Base-by-base conservation (phyloP, 2,113 vertebrate genomes). In the Sceloporus undulatus region DNA sequence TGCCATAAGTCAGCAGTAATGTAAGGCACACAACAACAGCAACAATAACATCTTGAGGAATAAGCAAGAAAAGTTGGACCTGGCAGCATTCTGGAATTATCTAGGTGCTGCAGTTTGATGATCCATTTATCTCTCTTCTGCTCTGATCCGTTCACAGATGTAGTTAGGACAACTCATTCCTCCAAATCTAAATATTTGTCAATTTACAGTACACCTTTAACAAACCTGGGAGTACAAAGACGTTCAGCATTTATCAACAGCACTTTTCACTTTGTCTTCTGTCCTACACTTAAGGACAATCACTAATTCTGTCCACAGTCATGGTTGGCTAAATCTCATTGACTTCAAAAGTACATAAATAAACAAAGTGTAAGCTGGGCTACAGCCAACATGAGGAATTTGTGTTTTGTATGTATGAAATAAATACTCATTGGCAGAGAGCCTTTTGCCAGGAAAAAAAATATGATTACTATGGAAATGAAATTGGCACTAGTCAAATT, bases 401-500 rank as follows among this genome's bases (percentile, higher is more conserved):
- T 74, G 73, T 29, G 38, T 34, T 79, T 85, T 74, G 56, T 79
- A 14, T 56, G n/a, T 90, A 48, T 82, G 90, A 78, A 88, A 83
- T 79, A 85, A 42, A 82, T 88, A 52, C 79, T 66, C 56, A 85
- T 82, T 82, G 88, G 78, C 71, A 89, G 62, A 66, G 9, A 23
- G 48, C 54, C 79, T 29, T 90, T 94, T 80, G 86, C 85, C 27
- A 84, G 10, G 9, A 1, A 42, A 87, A 91, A 81, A 71, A 62
- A 78, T 21, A 66, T 75, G 86, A 90, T 84, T 89, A 92, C 52
- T 93, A 91, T 84, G 59, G 21, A 88, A 94, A 91, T 86, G 0
- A 82, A 77, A 78, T 86, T 88, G 77, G 85, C 73, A 52, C 83
- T 92, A 75, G 82, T 79, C 91, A 88, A 74, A 81, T 59, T 85